Percentiles rank a stretch among this genome's conserved stretches.
These are phyloP conservation scores for Pangasius krempfi DNA, from an alignment of 2,797 vertebrate genomes.

Conservation along the genomic window DNA sequence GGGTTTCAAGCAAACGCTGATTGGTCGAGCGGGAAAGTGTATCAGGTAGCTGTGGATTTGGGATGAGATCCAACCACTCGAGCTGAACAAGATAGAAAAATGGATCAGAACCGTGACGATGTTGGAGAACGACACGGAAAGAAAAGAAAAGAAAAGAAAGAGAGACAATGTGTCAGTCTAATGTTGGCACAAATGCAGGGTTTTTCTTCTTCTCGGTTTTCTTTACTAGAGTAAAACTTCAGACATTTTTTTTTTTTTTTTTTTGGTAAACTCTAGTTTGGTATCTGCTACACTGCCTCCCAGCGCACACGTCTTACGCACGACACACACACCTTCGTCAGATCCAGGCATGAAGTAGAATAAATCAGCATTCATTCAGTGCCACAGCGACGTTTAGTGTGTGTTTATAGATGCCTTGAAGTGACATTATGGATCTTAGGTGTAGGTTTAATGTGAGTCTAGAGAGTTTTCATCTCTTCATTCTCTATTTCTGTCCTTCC, in stretches of 20 bases:
- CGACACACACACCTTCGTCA: neutral
- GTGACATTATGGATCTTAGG: neutral
- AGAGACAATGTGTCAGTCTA: too few relatives aligned
- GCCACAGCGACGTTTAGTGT: too few relatives aligned
- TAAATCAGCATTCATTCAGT: too few relatives aligned
- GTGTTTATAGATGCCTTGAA: neutral
- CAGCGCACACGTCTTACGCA: neutral
- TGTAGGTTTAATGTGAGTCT: neutral
- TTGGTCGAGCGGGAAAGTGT: neutral
- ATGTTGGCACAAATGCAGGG: too few relatives aligned
- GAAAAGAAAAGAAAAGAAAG: too few relatives aligned
- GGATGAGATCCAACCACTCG: neutral
- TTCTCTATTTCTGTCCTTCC: constrained; percentile 57
- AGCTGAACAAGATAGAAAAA: too few relatives aligned
- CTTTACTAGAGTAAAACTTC: too few relatives aligned
- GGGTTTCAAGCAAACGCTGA: neutral
- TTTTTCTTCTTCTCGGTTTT: too few relatives aligned
- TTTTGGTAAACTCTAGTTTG: neutral
- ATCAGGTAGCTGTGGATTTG: neutral
- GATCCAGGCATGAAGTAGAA: neutral
- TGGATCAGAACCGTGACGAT: neutral
- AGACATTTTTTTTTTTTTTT: too few relatives aligned
- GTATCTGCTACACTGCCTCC: neutral
- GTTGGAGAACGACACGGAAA: too few relatives aligned
- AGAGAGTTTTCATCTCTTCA: constrained; percentile 42